phyloP scores from a whole-genome alignment of 1,140 invertebrate genomes.

The Tachypleus tridentatus region DNA sequence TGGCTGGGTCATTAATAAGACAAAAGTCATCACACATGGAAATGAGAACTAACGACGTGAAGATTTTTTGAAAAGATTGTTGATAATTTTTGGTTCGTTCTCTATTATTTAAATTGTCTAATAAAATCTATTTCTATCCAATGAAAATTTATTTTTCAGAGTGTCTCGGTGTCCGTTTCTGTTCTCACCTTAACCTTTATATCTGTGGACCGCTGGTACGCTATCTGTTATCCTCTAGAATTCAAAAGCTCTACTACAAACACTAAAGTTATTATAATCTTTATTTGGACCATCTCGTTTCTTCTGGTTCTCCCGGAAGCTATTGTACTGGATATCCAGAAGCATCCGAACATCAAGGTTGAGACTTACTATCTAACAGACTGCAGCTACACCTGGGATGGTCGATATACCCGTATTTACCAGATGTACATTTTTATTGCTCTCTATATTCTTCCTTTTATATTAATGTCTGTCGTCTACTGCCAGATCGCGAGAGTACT shows the following conservation, averaged over 20 bases:
- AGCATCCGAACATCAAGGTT: conserved; percentile 36
- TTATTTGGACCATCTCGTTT: conserved; percentile 69
- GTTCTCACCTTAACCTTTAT: conserved; percentile 82
- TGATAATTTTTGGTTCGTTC: too few relatives aligned
- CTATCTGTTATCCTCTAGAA: conserved; percentile 77
- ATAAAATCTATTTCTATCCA: too few relatives aligned
- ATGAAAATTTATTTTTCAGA: conserved; percentile 42
- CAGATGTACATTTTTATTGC: conserved; percentile 17
- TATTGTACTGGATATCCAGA: conserved; percentile 47
- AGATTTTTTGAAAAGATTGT: too few relatives aligned
- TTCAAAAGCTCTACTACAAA: conserved; percentile 71
- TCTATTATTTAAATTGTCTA: too few relatives aligned
- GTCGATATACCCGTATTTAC: conserved; percentile 29
- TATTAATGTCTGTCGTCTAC: conserved; percentile 75
- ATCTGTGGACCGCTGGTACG: conserved; percentile 83
- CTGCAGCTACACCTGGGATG: conserved; percentile 53
- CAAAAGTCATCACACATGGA: too few relatives aligned
- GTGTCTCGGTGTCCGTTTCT: conserved; percentile 79
- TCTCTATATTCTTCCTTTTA: conserved; percentile 31
- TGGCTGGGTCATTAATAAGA: too few relatives aligned
- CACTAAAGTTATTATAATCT: conserved; percentile 65
- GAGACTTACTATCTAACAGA: conserved; percentile 54
- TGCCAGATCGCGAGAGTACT: conserved; percentile 66
- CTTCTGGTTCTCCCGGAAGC: conserved; percentile 40
- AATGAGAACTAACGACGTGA: too few relatives aligned